These are phyloP conservation scores for Oligia strigilis DNA, from an alignment of 2,888 invertebrate species.

Conservation along the genomic window DNA sequence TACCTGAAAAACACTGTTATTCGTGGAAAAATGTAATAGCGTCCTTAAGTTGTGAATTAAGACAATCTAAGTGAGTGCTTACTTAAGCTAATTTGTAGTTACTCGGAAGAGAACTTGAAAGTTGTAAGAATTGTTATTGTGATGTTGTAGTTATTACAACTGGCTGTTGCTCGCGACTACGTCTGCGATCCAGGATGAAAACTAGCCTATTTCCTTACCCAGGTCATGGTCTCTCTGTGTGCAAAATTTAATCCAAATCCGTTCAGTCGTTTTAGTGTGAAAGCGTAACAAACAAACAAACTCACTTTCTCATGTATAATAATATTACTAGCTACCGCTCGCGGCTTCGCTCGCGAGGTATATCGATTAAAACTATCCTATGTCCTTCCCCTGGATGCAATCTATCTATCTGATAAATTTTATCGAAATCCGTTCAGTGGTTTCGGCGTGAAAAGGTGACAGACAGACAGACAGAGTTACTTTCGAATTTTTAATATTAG, in stretches of 20 bases:
- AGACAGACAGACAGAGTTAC: no score
- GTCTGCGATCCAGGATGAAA: not conserved
- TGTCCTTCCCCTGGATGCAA: no score
- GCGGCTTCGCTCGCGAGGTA: no score
- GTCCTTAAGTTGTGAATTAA: slow-evolving; percentile 19
- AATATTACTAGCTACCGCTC: not conserved
- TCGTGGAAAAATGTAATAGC: no score
- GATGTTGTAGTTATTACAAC: not conserved
- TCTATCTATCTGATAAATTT: no score
- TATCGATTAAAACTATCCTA: no score
- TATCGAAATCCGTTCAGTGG: no score
- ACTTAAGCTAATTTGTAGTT: slow-evolving; percentile 4
- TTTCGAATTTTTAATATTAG: no score
- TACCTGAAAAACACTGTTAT: no score
- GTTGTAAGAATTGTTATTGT: not conserved
- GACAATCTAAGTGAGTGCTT: not conserved
- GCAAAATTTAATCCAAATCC: not conserved
- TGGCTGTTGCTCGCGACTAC: not conserved
- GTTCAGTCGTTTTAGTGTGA: not conserved
- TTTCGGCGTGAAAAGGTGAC: no score
- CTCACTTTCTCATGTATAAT: not conserved
- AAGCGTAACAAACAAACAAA: not conserved
- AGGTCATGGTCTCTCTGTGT: not conserved
- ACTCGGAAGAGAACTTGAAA: not conserved
- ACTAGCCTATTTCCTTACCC: not conserved